Evolutionary conservation across 2,797 vertebrate species (phyloP).

Genomic region (Melanotaenia pygmaea): DNA sequence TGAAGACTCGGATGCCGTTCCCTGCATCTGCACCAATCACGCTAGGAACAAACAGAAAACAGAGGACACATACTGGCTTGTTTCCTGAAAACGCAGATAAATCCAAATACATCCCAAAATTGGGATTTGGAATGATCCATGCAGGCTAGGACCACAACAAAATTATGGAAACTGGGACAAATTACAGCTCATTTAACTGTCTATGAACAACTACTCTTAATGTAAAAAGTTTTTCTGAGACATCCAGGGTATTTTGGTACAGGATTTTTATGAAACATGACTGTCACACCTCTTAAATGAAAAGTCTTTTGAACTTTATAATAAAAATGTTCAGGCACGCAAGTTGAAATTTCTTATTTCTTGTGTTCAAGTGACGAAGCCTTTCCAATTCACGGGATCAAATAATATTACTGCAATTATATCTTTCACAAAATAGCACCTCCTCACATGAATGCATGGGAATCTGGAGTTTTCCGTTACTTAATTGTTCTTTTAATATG

Average conservation of each 20-base stretch:
- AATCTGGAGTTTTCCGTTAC: conserved; percentile 64
- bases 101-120: not conserved
- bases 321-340: not conserved
- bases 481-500: conserved; percentile 65
- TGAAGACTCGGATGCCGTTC: conserved; percentile 94
- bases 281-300: not conserved
- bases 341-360: not conserved
- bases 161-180: conserved; percentile 33
- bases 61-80: not conserved
- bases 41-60: conserved; percentile 72
- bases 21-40: conserved; percentile 93
- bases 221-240: conserved; percentile 23
- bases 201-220: conserved; percentile 10
- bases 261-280: conserved; percentile 10
- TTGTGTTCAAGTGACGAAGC: not conserved
- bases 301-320: not conserved
- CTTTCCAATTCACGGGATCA: conserved; percentile 2
- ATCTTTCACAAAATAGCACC: conserved; percentile 47
- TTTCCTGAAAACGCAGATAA: conserved; percentile 7
- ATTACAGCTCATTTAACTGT: conserved; percentile 5
- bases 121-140: conserved; percentile 15
- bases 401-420: conserved; percentile 18
- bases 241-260: conserved; percentile 1
- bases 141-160: not conserved
- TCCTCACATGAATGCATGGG: conserved; percentile 65